Evolutionary conservation across 2,797 vertebrate species (phyloP).

Genomic region (Megaceryle alcyon): DNA sequence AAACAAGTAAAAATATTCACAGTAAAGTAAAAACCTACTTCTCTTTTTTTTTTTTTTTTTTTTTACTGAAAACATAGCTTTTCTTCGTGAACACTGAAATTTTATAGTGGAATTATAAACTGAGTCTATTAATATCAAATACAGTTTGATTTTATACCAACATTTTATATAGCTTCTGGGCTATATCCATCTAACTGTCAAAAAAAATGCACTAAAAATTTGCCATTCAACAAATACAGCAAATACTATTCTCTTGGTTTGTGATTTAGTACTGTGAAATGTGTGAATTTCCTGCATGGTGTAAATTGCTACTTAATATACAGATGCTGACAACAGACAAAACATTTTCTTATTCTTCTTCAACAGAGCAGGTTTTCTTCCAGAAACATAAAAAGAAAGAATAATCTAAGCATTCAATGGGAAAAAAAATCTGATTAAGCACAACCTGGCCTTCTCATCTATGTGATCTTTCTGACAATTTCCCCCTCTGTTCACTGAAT

Average conservation of each 20-base stretch:
- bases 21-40: not conserved
- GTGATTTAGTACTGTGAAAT: not conserved
- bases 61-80: not conserved
- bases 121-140: not conserved
- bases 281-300: not conserved
- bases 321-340: not conserved
- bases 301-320: not conserved
- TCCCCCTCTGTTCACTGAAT: not conserved
- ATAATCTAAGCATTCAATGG: not conserved
- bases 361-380: not conserved
- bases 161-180: not conserved
- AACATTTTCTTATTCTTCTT: not conserved
- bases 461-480: not conserved
- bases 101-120: not conserved
- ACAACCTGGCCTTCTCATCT: not conserved
- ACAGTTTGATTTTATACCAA: not conserved
- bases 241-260: not conserved
- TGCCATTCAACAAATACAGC: not conserved
- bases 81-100: not conserved
- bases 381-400: not conserved
- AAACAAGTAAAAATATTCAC: not conserved
- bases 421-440: not conserved
- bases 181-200: not conserved
- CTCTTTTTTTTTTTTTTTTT: not conserved
- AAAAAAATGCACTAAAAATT: not conserved